These are phyloP conservation scores for Tupaia tana DNA, from an alignment of 2,113 vertebrate species.

Conservation along the genomic window DNA sequence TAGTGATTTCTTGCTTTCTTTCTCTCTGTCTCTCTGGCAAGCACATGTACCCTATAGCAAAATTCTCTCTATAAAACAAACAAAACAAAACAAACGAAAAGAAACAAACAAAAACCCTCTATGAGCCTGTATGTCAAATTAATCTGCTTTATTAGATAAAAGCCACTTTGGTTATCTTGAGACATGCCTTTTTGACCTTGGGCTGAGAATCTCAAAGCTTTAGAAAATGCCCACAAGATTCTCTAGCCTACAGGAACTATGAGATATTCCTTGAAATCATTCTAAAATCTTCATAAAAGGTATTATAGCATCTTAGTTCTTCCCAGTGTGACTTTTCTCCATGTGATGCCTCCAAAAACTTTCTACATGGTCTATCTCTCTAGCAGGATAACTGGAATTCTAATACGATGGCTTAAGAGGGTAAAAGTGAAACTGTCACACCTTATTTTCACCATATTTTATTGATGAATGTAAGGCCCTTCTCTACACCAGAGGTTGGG, in stretches of 20 bases:
- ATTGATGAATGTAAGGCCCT: neutral
- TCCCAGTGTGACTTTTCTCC: neutral
- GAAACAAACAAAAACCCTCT: too few species aligned
- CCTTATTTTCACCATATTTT: neutral
- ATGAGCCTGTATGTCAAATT: neutral
- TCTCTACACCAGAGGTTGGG: neutral
- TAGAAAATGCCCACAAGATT: neutral
- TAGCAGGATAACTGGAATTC: neutral
- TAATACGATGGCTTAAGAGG: neutral
- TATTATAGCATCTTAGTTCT: neutral
- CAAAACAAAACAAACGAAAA: too few species aligned
- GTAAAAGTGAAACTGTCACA: neutral
- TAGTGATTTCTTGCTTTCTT: too few species aligned
- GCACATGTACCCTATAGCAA: too few species aligned
- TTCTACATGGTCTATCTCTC: neutral
- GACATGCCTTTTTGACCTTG: neutral
- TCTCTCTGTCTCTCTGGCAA: too few species aligned
- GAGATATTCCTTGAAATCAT: neutral
- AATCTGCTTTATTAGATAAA: neutral
- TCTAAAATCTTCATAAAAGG: neutral
- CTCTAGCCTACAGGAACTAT: neutral
- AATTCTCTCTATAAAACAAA: too few species aligned
- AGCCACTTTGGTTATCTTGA: neutral
- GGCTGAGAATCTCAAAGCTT: neutral
- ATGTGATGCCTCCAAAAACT: neutral